A percentile compares a stretch with the other conserved stretches of the same genome.
Conservation (phyloP, 2,888 invertebrate genomes). For the Miltochrista miniata region DNA sequence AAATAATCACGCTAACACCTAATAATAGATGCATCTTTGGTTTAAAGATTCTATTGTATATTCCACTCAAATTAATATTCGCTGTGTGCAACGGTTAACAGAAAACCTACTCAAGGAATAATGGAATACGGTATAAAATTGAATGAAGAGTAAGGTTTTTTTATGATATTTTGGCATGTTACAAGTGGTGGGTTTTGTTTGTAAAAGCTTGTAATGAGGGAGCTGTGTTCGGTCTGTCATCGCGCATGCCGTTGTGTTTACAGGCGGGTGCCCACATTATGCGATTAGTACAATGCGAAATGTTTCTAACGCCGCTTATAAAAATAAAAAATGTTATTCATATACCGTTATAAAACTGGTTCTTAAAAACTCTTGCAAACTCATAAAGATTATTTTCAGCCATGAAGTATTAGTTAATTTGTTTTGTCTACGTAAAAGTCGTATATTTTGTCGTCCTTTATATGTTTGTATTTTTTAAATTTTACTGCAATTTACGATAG, state of each 20-base stretch:
- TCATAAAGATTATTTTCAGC: constrained; percentile 25
- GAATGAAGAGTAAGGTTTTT: constrained; percentile 37
- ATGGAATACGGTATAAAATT: constrained; percentile 43
- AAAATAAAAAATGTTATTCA: constrained; percentile 52
- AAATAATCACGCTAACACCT: constrained; percentile 81
- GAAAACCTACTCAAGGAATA: constrained; percentile 25
- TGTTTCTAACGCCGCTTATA: constrained; percentile 51
- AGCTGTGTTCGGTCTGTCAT: constrained; percentile 72
- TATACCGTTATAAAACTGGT: constrained; percentile 46
- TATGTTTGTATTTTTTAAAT: too few species aligned
- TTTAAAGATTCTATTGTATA: constrained; percentile 74
- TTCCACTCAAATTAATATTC: constrained; percentile 54
- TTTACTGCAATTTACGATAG: too few species aligned
- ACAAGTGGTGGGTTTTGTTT: constrained; percentile 61
- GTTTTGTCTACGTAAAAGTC: constrained; percentile 4
- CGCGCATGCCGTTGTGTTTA: constrained; percentile 67
- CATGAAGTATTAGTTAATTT: constrained; percentile 7
- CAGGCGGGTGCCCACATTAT: constrained; percentile 52
- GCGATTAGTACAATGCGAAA: constrained; percentile 59
- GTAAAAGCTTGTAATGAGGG: constrained; percentile 70
- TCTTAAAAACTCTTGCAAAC: constrained; percentile 37
- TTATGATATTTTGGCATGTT: constrained; percentile 67
- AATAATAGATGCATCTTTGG: constrained; percentile 77
- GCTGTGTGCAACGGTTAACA: constrained; percentile 19
- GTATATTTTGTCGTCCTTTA: neutral